Conservation (phyloP, 2,888 invertebrate species). For the Thalpophila matura region DNA sequence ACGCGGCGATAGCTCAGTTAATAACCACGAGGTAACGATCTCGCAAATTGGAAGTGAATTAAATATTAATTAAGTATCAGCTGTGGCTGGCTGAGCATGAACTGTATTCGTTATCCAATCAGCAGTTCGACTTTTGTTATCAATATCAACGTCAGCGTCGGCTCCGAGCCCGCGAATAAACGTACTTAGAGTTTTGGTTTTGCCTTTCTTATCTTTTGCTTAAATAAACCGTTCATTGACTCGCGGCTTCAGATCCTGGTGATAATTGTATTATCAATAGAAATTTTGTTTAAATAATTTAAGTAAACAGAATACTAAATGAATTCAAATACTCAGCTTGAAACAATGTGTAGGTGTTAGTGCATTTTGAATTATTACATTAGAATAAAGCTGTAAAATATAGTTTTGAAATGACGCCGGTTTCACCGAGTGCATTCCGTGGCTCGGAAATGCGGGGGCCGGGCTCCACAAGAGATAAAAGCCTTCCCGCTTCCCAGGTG, state of each 20-base stretch:
- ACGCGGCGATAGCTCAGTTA: conserved; percentile 52
- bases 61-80: conserved; percentile 51
- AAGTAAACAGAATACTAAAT: conserved; percentile 23
- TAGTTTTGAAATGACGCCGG: conserved; percentile 50
- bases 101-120: conserved; percentile 45
- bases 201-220: conserved; percentile 44
- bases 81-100: conserved; percentile 31
- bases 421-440: conserved; percentile 47
- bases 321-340: conserved; percentile 18
- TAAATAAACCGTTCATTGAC: conserved; percentile 55
- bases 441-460: conserved; percentile 63
- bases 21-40: conserved; percentile 52
- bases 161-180: conserved; percentile 42
- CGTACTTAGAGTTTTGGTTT: conserved; percentile 39
- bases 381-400: conserved; percentile 42
- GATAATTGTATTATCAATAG: conserved; percentile 44
- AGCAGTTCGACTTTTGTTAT: conserved; percentile 50
- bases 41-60: conserved; percentile 59
- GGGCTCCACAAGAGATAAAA: conserved; percentile 68
- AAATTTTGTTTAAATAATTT: conserved; percentile 35
- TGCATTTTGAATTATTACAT: conserved; percentile 44
- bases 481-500: conserved; percentile 70
- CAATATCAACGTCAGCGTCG: conserved; percentile 18
- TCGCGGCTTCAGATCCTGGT: conserved; percentile 33
- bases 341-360: conserved; percentile 14